Evolutionary conservation across 2,888 invertebrate species (phyloP), one percentile per base, ranked within the genome.

Genomic region (Hanleya hanleyi): DNA sequence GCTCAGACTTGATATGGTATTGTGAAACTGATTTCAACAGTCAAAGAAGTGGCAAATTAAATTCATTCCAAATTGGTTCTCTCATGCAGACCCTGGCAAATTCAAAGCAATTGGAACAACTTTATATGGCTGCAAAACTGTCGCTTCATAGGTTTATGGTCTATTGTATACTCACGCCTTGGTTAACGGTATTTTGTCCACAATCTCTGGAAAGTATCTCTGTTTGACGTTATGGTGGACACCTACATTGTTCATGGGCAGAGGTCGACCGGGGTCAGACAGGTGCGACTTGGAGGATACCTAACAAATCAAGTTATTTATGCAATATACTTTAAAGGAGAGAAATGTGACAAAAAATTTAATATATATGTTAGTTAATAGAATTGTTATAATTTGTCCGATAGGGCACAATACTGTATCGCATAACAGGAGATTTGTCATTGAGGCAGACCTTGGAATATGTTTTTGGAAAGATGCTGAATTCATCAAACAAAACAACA

Each of bases 161-260:
- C n/a, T n/a, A n/a, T n/a, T n/a, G n/a, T n/a, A 66, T 69, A 92
- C 94, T 92, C 90, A 96, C 94, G 96, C 95, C 90, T 95, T 94
- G 86, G 96, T 96, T 22, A 94, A 94, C 67, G 95, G 94, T 67
- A 96, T 95, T 81, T 94, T 92, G 72, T 96, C 95, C 0, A 95
- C 94, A 79, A 93, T 93, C 78, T 96, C 96, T 0, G 96, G 96
- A 86, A 95, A 96, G 88, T 94, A 94, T 84, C 94, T 93, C 67
- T 94, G 95, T 77, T 93, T 93, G 69, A 94, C 93, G 76, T 94
- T 94, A 65, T 94, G 93, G 36, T 94, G 92, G 67, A 94, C 93
- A 2, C 93, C 93, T 9, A 93, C 92, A 83, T 95, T 95, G 77
- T 94, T 94, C 92, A 95, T 93, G 0, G 95, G 95, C 57, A 96